These are phyloP conservation scores for Pteruthius melanotis DNA, from an alignment of 2,113 vertebrate genomes.

Conservation along the genomic window DNA sequence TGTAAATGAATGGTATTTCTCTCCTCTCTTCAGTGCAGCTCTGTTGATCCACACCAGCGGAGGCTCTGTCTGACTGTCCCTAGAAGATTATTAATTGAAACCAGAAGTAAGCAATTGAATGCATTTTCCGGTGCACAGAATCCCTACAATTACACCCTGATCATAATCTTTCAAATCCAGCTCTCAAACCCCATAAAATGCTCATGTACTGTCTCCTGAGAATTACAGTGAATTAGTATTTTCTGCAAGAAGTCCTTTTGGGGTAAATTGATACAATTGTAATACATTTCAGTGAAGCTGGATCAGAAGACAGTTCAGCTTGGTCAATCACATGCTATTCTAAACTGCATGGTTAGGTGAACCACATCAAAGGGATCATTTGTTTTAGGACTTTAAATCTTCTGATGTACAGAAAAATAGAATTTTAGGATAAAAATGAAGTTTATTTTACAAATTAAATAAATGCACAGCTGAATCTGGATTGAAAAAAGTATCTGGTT, in stretches of 20 bases:
- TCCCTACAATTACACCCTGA: not conserved
- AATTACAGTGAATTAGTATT: not conserved
- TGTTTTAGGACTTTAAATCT: not conserved
- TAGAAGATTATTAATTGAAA: not conserved
- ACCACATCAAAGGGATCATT: not conserved
- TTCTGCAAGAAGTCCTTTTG: not conserved
- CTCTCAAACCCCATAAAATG: not conserved
- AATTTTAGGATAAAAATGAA: not conserved
- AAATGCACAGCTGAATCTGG: not conserved
- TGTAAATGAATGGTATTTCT: not conserved
- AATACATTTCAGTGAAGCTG: not conserved
- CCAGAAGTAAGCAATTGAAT: not conserved
- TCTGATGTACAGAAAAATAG: not conserved
- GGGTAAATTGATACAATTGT: not conserved
- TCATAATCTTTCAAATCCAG: not conserved
- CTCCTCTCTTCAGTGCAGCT: not conserved
- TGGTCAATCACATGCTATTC: not conserved
- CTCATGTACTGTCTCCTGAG: not conserved
- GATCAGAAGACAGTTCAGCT: not conserved
- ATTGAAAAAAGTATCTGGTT: not conserved
- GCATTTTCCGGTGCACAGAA: not conserved
- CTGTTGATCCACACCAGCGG: not conserved
- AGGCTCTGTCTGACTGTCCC: not conserved
- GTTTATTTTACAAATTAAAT: not conserved
- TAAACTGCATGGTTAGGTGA: not conserved